These are phyloP conservation scores for Vulpes ferrilata DNA, from an alignment of 2,113 vertebrate genomes.

Conservation along the genomic window DNA sequence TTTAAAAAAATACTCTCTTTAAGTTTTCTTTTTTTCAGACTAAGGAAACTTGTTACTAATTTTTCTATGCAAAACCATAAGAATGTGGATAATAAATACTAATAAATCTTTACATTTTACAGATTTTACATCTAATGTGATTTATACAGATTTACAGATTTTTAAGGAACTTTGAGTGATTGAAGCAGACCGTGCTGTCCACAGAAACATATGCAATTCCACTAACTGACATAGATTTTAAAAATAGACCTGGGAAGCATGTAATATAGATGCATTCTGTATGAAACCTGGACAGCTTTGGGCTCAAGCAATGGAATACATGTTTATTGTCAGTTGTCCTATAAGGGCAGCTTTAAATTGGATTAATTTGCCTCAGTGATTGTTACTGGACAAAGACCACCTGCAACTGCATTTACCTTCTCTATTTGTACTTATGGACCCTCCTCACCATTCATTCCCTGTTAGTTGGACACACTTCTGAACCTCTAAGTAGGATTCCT, in stretches of 20 bases:
- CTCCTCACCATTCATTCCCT: neutral
- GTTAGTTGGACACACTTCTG: neutral
- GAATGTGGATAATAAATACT: neutral
- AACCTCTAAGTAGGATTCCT: neutral
- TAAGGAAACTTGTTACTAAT: neutral
- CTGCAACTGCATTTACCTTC: neutral
- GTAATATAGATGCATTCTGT: neutral
- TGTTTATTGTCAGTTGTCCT: neutral
- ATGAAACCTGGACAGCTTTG: conserved; percentile 3
- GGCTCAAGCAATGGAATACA: neutral
- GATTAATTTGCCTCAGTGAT: neutral
- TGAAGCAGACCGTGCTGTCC: neutral
- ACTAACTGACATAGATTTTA: neutral
- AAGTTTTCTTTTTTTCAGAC: neutral
- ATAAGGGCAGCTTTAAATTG: neutral
- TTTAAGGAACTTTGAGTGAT: neutral
- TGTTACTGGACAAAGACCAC: neutral
- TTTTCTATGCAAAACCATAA: conserved; percentile 4
- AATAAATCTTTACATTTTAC: neutral
- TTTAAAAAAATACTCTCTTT: neutral
- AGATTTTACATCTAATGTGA: neutral
- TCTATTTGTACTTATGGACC: neutral
- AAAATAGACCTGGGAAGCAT: neutral
- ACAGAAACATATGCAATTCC: neutral
- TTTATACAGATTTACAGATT: neutral